Conservation (phyloP, 2,113 vertebrate species). For the Mola mola region DNA sequence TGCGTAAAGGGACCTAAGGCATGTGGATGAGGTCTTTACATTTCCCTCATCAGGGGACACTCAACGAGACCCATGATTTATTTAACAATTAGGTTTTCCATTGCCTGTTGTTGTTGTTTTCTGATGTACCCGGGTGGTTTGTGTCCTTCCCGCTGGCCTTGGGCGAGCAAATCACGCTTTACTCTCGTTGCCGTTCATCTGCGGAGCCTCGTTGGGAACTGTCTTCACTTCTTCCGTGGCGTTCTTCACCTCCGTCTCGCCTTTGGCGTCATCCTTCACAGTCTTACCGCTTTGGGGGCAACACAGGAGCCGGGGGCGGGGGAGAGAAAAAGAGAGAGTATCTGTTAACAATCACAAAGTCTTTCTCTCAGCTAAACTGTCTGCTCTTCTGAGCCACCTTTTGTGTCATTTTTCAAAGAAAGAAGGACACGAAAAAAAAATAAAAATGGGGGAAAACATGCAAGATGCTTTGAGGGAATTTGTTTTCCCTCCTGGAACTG, state of each 20-base stretch:
- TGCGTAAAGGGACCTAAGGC: slow-evolving; percentile 66
- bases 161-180: slow-evolving; percentile 88
- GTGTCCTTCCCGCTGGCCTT: neutral
- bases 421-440: neutral
- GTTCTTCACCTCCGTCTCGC: slow-evolving; percentile 73
- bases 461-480: slow-evolving; percentile 70
- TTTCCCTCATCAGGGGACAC: slow-evolving; percentile 87
- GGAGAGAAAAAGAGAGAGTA: slow-evolving; percentile 1
- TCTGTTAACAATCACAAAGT: slow-evolving; percentile 51
- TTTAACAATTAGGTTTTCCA: slow-evolving; percentile 13
- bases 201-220: slow-evolving; percentile 93
- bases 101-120: slow-evolving; percentile 29
- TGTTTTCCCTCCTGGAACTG: slow-evolving; percentile 73
- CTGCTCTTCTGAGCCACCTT: slow-evolving; percentile 57
- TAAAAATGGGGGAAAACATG: slow-evolving; percentile 47
- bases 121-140: neutral
- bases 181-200: slow-evolving; percentile 93
- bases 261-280: slow-evolving; percentile 85
- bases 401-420: slow-evolving; percentile 62
- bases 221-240: slow-evolving; percentile 90
- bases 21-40: slow-evolving; percentile 84
- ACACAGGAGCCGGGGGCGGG: slow-evolving; percentile 9
- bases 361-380: slow-evolving; percentile 49
- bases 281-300: slow-evolving; percentile 84
- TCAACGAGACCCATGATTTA: slow-evolving; percentile 77